Evolutionary conservation across 2,888 invertebrate genomes (phyloP).

Genomic region (Resseliella maxima): DNA sequence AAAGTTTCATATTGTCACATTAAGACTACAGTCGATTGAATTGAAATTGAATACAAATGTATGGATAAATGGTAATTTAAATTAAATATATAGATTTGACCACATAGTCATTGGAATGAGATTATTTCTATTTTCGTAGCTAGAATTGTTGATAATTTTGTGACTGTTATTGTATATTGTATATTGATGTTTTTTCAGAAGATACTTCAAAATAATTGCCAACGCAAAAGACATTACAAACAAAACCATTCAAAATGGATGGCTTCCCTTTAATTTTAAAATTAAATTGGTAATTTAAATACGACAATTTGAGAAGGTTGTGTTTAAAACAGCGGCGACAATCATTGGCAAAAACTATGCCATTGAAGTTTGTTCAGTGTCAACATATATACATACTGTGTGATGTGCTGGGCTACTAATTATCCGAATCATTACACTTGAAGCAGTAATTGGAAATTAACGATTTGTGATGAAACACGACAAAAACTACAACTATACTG

Average conservation of each 20-base stretch:
- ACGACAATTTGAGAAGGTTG: constrained; percentile 10
- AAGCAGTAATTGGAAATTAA: constrained; percentile 51
- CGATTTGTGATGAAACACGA: constrained; percentile 51
- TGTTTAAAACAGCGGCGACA: background rate
- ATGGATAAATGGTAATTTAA: too few species aligned
- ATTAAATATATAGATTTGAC: too few species aligned
- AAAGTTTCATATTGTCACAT: too few species aligned
- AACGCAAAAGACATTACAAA: background rate
- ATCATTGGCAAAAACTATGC: background rate
- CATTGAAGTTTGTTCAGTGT: too few species aligned
- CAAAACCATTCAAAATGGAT: background rate
- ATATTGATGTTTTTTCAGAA: background rate
- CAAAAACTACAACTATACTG: constrained; percentile 47
- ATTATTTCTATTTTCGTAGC: too few species aligned
- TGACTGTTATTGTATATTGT: background rate
- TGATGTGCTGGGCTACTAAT: constrained; percentile 28
- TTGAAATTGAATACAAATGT: too few species aligned
- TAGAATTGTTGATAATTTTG: too few species aligned
- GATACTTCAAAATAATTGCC: background rate
- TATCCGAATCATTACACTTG: constrained; percentile 47
- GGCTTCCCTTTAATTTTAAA: too few species aligned
- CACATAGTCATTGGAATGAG: too few species aligned
- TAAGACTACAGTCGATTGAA: too few species aligned
- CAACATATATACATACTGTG: background rate
- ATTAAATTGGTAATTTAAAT: constrained; percentile 22